These are phyloP conservation scores for Rallus limicola DNA, from an alignment of 2,113 vertebrate genomes.

Conservation along the genomic window DNA sequence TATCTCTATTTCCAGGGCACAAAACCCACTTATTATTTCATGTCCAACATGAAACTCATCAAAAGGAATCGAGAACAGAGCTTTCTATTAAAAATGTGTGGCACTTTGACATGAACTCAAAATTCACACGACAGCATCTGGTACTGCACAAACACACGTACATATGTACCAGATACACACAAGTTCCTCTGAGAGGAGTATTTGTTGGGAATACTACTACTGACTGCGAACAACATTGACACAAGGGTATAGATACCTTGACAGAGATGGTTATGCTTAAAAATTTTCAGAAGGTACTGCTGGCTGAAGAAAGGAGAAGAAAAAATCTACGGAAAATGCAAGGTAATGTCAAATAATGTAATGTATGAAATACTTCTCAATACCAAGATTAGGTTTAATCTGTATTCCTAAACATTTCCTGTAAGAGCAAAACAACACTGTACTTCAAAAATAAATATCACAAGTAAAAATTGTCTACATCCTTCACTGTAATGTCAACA, in stretches of 20 bases:
- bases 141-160: background rate
- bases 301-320: background rate
- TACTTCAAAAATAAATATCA: background rate
- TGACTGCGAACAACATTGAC: background rate
- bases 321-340: background rate
- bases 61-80: background rate
- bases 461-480: background rate
- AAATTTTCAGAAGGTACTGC: background rate
- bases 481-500: background rate
- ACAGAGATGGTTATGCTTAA: background rate
- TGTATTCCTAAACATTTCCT: background rate
- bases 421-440: background rate
- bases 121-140: background rate
- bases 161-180: background rate
- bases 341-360: background rate
- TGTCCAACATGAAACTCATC: rapidly evolving
- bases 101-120: background rate
- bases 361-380: background rate
- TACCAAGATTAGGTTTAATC: background rate
- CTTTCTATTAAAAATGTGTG: background rate
- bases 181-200: background rate
- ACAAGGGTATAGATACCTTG: background rate
- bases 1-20: background rate
- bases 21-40: background rate
- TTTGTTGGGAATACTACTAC: background rate